Evolutionary conservation across 2,888 invertebrate species (phyloP).

Genomic region (Sisyra terminalis): DNA sequence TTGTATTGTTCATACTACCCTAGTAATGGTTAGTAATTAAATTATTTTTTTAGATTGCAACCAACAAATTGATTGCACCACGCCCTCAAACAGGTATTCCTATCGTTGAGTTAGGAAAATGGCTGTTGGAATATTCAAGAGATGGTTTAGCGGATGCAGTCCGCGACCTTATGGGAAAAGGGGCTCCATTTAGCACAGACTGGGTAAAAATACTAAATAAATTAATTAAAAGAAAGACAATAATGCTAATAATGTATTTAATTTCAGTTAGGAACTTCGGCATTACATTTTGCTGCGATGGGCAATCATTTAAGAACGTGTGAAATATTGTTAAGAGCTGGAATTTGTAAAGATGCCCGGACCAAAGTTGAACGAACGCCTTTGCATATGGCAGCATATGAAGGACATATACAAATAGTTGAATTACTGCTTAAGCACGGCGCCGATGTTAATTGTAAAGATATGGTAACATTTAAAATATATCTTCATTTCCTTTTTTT

Average conservation of each 20-base stretch:
- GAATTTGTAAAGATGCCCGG: slow-evolving; percentile 73
- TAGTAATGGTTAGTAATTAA: not conserved
- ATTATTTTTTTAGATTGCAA: slow-evolving; percentile 1
- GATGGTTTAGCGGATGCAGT: slow-evolving; percentile 65
- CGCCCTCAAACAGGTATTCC: slow-evolving; percentile 21
- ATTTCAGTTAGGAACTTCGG: slow-evolving; percentile 69
- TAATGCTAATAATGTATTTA: not conserved
- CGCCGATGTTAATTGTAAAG: slow-evolving; percentile 55
- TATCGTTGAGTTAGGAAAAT: slow-evolving; percentile 67
- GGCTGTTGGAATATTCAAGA: slow-evolving; percentile 60
- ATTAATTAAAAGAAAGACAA: not conserved
- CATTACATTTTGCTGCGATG: slow-evolving; percentile 74
- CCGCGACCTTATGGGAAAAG: slow-evolving; percentile 60
- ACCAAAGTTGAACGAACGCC: slow-evolving; percentile 89
- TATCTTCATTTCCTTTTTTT: no score
- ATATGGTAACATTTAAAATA: slow-evolving; percentile 46
- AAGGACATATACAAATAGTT: slow-evolving; percentile 63
- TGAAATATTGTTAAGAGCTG: slow-evolving; percentile 66
- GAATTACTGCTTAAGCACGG: slow-evolving; percentile 48
- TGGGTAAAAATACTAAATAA: slow-evolving; percentile 43
- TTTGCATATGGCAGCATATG: slow-evolving; percentile 74
- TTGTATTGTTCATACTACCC: no score
- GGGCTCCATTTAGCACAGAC: slow-evolving; percentile 84
- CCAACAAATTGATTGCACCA: slow-evolving; percentile 6
- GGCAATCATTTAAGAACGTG: slow-evolving; percentile 66